phyloP scores from a whole-genome alignment of 2,113 vertebrate species.

The Boulengeromyrus knoepffleri region DNA sequence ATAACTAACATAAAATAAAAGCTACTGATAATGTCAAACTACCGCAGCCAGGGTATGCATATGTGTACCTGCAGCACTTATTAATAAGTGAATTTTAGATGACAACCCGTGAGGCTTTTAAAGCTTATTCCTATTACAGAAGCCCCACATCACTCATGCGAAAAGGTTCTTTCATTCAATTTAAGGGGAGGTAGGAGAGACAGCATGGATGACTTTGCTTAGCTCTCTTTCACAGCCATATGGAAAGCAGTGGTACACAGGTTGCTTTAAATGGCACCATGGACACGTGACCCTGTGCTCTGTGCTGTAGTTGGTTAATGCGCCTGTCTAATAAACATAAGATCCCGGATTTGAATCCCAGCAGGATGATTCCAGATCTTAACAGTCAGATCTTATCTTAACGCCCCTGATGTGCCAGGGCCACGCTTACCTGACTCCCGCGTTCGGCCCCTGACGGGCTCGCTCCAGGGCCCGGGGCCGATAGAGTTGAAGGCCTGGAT shows the following conservation, averaged over 20 bases:
- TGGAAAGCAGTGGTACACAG: not conserved
- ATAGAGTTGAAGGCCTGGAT: constrained; percentile 90
- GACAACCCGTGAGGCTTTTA: not conserved
- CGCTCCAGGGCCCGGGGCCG: constrained; percentile 84
- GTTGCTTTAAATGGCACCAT: not conserved
- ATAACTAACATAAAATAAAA: not conserved
- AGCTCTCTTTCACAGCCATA: not conserved
- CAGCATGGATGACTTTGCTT: not conserved
- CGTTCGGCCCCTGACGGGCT: constrained; percentile 63
- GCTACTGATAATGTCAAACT: not conserved
- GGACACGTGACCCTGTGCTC: not conserved
- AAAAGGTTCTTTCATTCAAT: not conserved
- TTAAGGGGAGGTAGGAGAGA: not conserved
- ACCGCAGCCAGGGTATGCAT: not conserved
- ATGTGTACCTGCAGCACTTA: not conserved
- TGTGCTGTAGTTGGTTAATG: not conserved
- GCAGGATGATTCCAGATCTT: not conserved
- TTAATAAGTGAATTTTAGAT: not conserved
- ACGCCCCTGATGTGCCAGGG: accelerated
- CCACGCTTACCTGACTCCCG: constrained; percentile 72
- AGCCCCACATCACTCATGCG: not conserved
- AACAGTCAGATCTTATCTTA: not conserved
- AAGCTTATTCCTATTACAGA: not conserved
- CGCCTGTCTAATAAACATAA: not conserved
- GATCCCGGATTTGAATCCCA: not conserved